Evolutionary conservation across 2,113 vertebrate genomes (phyloP).

Genomic region (Xerus inauris): DNA sequence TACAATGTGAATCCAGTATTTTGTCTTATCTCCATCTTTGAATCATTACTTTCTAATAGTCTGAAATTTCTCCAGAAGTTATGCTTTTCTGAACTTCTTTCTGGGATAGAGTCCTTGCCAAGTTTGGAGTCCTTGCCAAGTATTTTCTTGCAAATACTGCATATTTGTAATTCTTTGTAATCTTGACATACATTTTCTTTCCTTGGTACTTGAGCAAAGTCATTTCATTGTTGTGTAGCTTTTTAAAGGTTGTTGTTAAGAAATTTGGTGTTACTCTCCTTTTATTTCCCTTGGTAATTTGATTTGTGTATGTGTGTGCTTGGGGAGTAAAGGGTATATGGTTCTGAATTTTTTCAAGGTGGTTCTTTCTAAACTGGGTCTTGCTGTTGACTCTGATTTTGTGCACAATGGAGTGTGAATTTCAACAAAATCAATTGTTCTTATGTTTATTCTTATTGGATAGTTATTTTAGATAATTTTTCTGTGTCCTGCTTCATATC

Average conservation of each 20-base stretch:
- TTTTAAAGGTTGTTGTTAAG: background rate
- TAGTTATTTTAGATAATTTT: background rate
- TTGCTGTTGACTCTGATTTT: background rate
- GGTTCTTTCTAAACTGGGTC: background rate
- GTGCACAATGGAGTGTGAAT: background rate
- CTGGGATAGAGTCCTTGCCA: no score
- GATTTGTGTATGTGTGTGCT: background rate
- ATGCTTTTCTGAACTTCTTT: background rate
- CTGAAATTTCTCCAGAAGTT: background rate
- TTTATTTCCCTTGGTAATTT: background rate
- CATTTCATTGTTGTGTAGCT: background rate
- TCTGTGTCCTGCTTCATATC: background rate
- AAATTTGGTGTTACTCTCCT: background rate
- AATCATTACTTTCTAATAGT: background rate
- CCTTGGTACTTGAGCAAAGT: background rate
- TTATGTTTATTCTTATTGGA: background rate
- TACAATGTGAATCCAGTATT: background rate
- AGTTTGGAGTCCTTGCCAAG: no score
- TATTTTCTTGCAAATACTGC: background rate
- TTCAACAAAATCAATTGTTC: background rate
- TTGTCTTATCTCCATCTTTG: background rate
- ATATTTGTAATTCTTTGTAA: background rate
- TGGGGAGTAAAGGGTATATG: background rate
- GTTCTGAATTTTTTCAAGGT: background rate
- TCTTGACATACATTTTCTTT: background rate